Evolutionary conservation across 2,797 vertebrate genomes (phyloP).

Genomic region (Centroberyx gerrardi): DNA sequence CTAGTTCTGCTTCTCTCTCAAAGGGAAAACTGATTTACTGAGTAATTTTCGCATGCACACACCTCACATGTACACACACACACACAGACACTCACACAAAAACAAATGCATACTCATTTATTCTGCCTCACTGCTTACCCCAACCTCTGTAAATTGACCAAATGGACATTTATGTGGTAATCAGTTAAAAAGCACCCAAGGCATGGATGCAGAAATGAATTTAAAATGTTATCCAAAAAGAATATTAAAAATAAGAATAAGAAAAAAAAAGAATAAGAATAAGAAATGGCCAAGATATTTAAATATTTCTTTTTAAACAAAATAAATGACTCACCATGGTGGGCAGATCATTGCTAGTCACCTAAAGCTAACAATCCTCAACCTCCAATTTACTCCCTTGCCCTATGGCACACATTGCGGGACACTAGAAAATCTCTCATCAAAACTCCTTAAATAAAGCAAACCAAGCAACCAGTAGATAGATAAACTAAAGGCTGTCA

Average conservation of each 20-base stretch:
- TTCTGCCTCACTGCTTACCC: not conserved
- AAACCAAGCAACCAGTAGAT: conserved; percentile 50
- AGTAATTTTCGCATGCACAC: conserved; percentile 28
- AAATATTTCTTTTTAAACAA: conserved; percentile 50
- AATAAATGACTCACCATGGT: conserved; percentile 56
- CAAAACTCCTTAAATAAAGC: conserved; percentile 25
- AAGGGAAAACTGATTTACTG: conserved; percentile 49
- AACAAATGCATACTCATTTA: conserved; percentile 5
- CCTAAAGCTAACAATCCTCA: conserved; percentile 43
- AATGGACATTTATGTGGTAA: not conserved
- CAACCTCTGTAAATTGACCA: conserved; percentile 20
- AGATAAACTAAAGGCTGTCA: conserved; percentile 17
- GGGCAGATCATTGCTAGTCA: conserved; percentile 35
- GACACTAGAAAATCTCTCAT: conserved; percentile 25
- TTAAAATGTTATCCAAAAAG: conserved; percentile 5
- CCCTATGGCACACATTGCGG: conserved; percentile 33
- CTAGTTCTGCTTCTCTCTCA: conserved; percentile 41
- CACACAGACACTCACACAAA: not conserved
- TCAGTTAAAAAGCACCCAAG: conserved; percentile 10
- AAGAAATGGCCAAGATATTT: conserved; percentile 13
- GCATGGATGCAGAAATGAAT: not conserved
- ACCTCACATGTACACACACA: not conserved
- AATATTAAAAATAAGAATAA: not conserved
- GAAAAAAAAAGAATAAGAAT: not conserved
- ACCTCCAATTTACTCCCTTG: conserved; percentile 38